Evolutionary conservation across 2,113 vertebrate genomes (phyloP).

Genomic region (Antechinus stuartii): DNA sequence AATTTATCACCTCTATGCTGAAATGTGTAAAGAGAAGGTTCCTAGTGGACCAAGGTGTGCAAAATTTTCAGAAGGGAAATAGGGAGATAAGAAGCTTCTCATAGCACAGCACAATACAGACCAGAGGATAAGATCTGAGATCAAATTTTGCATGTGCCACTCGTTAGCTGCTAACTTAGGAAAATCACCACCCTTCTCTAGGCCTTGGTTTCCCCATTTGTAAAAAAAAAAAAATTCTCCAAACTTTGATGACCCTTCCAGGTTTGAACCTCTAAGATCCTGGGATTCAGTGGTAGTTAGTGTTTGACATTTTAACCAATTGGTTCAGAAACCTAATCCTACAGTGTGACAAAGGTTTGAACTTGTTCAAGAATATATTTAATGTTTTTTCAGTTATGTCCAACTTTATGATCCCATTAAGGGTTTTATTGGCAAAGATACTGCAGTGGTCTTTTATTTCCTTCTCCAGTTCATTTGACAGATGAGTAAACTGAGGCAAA

Average conservation of each 20-base stretch:
- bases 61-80: neutral
- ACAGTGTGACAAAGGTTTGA: constrained; percentile 46
- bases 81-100: neutral
- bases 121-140: neutral
- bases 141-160: neutral
- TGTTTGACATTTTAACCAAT: neutral
- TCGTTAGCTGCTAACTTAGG: neutral
- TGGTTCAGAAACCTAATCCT: neutral
- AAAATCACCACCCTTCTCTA: neutral
- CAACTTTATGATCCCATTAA: neutral
- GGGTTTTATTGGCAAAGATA: neutral
- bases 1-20: neutral
- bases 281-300: neutral
- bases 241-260: neutral
- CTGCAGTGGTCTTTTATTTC: neutral
- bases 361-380: neutral
- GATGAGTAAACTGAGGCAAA: neutral
- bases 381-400: neutral
- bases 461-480: neutral
- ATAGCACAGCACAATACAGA: neutral
- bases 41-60: neutral
- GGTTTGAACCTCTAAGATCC: neutral
- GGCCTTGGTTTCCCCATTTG: constrained; percentile 1
- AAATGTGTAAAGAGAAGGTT: neutral
- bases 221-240: neutral